Percentiles rank a stretch among this genome's conserved stretches.
Conservation (phyloP, 2,113 vertebrate genomes). For the Pomatostomus ruficeps region DNA sequence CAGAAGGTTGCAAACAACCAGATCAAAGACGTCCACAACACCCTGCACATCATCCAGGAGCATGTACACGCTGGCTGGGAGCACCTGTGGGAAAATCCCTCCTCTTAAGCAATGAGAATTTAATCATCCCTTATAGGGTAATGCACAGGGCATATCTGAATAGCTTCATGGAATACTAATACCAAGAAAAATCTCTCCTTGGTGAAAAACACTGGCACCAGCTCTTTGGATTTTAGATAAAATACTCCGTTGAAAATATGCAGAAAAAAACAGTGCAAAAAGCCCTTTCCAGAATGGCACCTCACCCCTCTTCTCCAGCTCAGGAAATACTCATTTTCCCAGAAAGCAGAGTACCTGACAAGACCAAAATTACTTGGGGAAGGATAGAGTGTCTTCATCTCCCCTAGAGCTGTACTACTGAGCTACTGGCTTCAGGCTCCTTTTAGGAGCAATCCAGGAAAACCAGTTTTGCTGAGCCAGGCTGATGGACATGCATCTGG, state of each 20-base stretch:
- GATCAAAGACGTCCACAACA: accelerated
- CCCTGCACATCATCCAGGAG: neutral
- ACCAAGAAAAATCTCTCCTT: neutral
- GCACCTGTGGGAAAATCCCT: neutral
- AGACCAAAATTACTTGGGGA: neutral
- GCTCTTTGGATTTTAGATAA: neutral
- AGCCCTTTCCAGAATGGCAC: neutral
- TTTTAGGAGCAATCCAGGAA: neutral
- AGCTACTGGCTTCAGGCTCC: neutral
- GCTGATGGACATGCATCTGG: neutral
- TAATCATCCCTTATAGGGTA: neutral
- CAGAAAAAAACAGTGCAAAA: neutral
- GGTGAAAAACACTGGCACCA: neutral
- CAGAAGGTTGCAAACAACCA: neutral
- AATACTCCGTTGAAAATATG: neutral
- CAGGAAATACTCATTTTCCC: neutral
- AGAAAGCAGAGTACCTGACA: neutral
- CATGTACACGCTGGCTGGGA: neutral
- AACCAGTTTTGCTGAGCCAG: neutral
- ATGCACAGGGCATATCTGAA: neutral
- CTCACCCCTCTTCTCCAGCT: neutral
- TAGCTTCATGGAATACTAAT: neutral
- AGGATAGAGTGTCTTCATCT: neutral
- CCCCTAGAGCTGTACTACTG: accelerated
- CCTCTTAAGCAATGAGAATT: neutral